Conservation (phyloP, 1,140 invertebrate genomes). For the Bilobella aurantiaca region DNA sequence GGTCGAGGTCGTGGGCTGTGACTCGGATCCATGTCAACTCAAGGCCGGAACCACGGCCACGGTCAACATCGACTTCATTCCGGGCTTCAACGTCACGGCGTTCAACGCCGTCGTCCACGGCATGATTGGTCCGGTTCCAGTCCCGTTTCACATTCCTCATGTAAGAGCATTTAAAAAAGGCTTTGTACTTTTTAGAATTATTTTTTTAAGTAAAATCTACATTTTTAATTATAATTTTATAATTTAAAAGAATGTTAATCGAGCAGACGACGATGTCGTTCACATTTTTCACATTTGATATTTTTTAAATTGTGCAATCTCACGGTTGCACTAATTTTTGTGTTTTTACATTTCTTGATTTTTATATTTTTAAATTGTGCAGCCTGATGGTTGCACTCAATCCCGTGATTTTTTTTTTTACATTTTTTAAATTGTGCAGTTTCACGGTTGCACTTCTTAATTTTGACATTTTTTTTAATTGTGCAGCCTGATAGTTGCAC, state of each 20-base stretch:
- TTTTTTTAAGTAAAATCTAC: neutral
- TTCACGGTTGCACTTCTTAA: too few relatives aligned
- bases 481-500: too few relatives aligned
- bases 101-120: slow-evolving; percentile 37
- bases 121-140: slow-evolving; percentile 38
- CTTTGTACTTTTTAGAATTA: neutral
- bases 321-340: too few relatives aligned
- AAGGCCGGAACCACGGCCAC: slow-evolving; percentile 22
- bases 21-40: slow-evolving; percentile 24
- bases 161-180: slow-evolving; percentile 14
- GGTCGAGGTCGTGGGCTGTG: slow-evolving; percentile 27
- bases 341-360: neutral
- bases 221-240: neutral
- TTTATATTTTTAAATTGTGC: slow-evolving; percentile 1
- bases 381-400: slow-evolving; percentile 36
- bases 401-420: slow-evolving; percentile 22
- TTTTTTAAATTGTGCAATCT: too few relatives aligned
- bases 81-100: slow-evolving; percentile 17
- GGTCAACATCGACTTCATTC: slow-evolving; percentile 22
- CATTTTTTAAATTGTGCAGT: slow-evolving; percentile 1
- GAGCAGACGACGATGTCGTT: too few relatives aligned
- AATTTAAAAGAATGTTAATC: neutral
- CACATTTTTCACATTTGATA: too few relatives aligned
- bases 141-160: slow-evolving; percentile 39
- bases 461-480: too few relatives aligned